Percentiles rank a stretch among this genome's conserved stretches.
Evolutionary conservation across 2,797 vertebrate species (phyloP).

Genomic region (Harpagifer antarcticus): DNA sequence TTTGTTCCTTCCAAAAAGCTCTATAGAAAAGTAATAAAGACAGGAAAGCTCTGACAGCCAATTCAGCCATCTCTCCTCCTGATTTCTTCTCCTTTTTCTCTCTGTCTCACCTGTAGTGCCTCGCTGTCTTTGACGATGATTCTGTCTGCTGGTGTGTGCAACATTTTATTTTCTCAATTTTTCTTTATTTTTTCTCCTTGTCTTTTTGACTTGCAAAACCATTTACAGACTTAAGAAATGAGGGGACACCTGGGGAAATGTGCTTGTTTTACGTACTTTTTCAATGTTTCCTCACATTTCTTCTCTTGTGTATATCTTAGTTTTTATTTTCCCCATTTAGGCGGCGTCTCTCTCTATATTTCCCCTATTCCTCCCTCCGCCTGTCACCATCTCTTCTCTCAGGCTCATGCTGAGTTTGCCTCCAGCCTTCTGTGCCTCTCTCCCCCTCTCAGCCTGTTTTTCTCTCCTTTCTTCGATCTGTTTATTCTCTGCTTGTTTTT

Average conservation of each 20-base stretch:
- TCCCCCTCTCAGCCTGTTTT: slow-evolving; percentile 66
- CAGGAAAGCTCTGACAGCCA: slow-evolving; percentile 63
- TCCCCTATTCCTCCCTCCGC: slow-evolving; percentile 33
- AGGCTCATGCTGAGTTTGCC: slow-evolving; percentile 70
- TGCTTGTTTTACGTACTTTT: neutral
- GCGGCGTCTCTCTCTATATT: neutral
- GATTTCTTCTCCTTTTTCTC: slow-evolving; percentile 46
- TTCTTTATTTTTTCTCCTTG: neutral
- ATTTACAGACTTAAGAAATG: neutral
- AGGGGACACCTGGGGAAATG: neutral
- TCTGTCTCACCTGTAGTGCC: neutral
- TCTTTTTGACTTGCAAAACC: neutral
- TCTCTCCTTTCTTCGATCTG: slow-evolving; percentile 72
- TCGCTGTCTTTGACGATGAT: slow-evolving; percentile 5
- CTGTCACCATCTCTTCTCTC: slow-evolving; percentile 49
- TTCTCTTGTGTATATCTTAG: neutral
- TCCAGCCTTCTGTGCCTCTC: slow-evolving; percentile 58
- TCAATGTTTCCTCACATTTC: neutral
- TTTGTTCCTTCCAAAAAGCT: slow-evolving; percentile 79
- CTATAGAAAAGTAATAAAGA: slow-evolving; percentile 81
- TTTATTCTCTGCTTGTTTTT: slow-evolving; percentile 78
- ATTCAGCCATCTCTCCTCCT: slow-evolving; percentile 56
- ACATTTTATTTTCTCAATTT: neutral
- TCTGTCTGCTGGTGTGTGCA: neutral
- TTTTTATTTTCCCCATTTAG: slow-evolving; percentile 1